These are phyloP conservation scores for Petrolisthes manimaculis DNA, from an alignment of 2,888 invertebrate species.

Conservation along the genomic window DNA sequence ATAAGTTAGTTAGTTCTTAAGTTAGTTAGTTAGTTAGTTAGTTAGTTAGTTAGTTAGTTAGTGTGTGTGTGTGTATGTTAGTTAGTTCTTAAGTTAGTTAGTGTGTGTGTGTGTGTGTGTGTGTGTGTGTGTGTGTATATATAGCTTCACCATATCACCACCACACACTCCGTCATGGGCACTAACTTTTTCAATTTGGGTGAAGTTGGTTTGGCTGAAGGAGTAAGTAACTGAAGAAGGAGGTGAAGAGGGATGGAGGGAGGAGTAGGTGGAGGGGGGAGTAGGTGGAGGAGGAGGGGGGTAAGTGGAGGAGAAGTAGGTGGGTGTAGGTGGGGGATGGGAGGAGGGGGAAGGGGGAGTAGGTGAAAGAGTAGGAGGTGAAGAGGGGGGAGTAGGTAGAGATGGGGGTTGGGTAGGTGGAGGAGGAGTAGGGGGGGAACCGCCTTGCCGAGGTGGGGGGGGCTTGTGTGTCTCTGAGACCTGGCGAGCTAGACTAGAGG, in stretches of 20 bases:
- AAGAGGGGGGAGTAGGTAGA: neutral
- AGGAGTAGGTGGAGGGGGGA: neutral
- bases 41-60: too few relatives aligned
- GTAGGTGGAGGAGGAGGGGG: neutral
- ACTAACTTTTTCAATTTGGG: slow-evolving; percentile 55
- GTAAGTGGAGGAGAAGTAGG: neutral
- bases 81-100: neutral
- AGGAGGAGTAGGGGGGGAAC: too few relatives aligned
- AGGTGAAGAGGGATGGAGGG: too few relatives aligned
- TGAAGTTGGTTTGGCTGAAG: too few relatives aligned
- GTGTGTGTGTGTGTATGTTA: neutral
- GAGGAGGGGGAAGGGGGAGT: neutral
- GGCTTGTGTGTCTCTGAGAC: too few relatives aligned
- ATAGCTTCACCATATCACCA: neutral
- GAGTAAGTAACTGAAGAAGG: too few relatives aligned
- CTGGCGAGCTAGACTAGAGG: too few relatives aligned
- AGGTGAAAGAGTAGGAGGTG: neutral
- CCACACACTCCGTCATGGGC: slow-evolving; percentile 48
- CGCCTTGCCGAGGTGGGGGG: too few relatives aligned
- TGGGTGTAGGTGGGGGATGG: neutral
- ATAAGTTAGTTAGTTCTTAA: too few relatives aligned
- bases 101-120: slow-evolving; percentile 18
- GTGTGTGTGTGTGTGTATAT: slow-evolving; percentile 12
- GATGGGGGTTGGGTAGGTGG: too few relatives aligned
- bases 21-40: too few relatives aligned